Evolutionary conservation across 1,140 invertebrate species (phyloP).

Genomic region (Frieseomelitta varia): DNA sequence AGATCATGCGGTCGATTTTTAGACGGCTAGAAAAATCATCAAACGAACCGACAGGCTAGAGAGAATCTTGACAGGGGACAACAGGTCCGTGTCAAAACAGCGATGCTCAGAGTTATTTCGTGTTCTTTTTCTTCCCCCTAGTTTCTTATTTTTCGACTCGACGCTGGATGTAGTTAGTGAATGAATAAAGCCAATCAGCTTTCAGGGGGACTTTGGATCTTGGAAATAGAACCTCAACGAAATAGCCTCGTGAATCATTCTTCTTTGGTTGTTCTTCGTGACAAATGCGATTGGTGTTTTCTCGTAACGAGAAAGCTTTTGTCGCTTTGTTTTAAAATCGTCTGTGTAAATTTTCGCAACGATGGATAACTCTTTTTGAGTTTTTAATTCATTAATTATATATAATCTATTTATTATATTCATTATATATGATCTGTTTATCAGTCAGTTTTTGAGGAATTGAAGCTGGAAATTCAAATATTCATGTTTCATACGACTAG

Average conservation of each 20-base stretch:
- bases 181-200: not conserved
- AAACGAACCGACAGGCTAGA: not conserved
- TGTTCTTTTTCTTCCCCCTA: not conserved
- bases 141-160: not conserved
- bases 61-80: not conserved
- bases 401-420: too few species aligned
- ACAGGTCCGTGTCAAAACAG: not conserved
- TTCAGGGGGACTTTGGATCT: too few species aligned
- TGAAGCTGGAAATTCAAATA: too few species aligned
- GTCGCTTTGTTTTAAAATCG: not conserved
- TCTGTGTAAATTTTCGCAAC: not conserved
- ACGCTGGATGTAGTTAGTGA: not conserved
- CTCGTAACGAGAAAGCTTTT: not conserved
- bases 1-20: conserved; percentile 24
- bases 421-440: too few species aligned
- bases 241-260: not conserved
- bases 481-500: too few species aligned
- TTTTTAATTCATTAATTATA: too few species aligned
- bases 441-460: too few species aligned
- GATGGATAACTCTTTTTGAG: not conserved
- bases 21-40: not conserved
- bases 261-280: not conserved
- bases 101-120: not conserved
- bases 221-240: not conserved
- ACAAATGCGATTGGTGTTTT: too few species aligned